Percentiles rank a stretch among this genome's conserved stretches.
Evolutionary conservation across 2,797 vertebrate species (phyloP).

Genomic region (Discoglossus pictus): DNA sequence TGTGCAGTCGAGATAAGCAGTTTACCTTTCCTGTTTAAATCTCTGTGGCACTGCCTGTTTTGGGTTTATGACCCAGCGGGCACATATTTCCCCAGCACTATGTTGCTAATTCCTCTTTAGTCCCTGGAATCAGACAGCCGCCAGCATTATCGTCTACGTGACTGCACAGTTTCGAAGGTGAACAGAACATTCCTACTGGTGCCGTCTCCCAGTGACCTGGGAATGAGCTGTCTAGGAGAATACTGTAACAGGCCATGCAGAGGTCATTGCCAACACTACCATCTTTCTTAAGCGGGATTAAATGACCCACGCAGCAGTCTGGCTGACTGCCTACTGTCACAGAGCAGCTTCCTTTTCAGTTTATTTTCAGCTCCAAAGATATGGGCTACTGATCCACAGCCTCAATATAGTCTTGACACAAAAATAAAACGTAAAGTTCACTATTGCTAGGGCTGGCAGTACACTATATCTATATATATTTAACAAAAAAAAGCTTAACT

Average conservation of each 20-base stretch:
- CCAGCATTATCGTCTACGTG: neutral
- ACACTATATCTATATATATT: too few species aligned
- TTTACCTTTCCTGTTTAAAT: neutral
- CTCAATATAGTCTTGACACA: slow-evolving; percentile 59
- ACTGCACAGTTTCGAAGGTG: slow-evolving; percentile 51
- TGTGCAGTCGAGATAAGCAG: too few species aligned
- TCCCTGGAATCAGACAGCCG: slow-evolving; percentile 25
- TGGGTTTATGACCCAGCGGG: neutral
- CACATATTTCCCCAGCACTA: neutral
- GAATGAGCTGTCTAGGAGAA: slow-evolving; percentile 68
- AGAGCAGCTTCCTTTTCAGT: slow-evolving; percentile 86
- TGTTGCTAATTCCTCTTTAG: slow-evolving; percentile 28
- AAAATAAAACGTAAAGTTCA: slow-evolving; percentile 53
- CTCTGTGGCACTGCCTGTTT: neutral
- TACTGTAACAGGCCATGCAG: slow-evolving; percentile 52
- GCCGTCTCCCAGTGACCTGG: slow-evolving; percentile 68
- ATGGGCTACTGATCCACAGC: slow-evolving; percentile 73
- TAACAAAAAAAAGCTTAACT: too few species aligned
- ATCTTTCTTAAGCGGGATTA: slow-evolving; percentile 66
- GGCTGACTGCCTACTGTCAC: slow-evolving; percentile 89
- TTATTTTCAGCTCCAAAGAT: slow-evolving; percentile 87
- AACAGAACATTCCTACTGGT: slow-evolving; percentile 69
- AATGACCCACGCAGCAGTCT: slow-evolving; percentile 80
- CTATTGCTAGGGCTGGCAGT: too few species aligned
- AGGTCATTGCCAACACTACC: slow-evolving; percentile 64